Percentiles rank a stretch among this genome's conserved stretches.
Evolutionary conservation across 2,888 invertebrate species (phyloP).

Genomic region (Malacosoma neustria): DNA sequence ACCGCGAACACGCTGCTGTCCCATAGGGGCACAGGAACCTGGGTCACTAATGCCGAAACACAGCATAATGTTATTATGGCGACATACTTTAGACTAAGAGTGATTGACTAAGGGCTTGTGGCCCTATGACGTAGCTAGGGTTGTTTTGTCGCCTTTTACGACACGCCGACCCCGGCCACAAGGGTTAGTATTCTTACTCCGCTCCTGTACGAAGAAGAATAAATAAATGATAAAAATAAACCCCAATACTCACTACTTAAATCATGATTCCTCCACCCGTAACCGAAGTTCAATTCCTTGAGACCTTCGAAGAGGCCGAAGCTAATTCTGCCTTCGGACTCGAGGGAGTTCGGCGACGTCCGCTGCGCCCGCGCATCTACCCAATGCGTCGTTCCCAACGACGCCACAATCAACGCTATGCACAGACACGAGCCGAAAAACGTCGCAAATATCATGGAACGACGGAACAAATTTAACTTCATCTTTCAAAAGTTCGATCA

Average conservation of each 20-base stretch:
- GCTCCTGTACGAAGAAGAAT: too few species aligned
- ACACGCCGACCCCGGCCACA: too few species aligned
- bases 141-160: too few species aligned
- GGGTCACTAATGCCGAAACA: too few species aligned
- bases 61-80: too few species aligned
- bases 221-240: too few species aligned
- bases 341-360: constrained; percentile 74
- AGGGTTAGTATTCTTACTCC: too few species aligned
- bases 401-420: constrained; percentile 84
- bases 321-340: constrained; percentile 83
- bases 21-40: too few species aligned
- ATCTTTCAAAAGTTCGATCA: constrained; percentile 32
- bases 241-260: constrained; percentile 82
- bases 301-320: constrained; percentile 92
- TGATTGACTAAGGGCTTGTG: too few species aligned
- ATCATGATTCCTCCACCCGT: constrained; percentile 84
- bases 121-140: too few species aligned
- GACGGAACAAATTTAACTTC: constrained; percentile 81
- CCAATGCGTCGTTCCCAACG: constrained; percentile 91
- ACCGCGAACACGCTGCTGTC: too few species aligned
- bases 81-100: too few species aligned
- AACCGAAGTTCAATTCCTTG: constrained; percentile 84
- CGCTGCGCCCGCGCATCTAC: constrained; percentile 83
- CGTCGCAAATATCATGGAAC: constrained; percentile 87
- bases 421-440: constrained; percentile 86